phyloP scores from a whole-genome alignment of 2,888 invertebrate species.

The Rugalucina vietnamica region DNA sequence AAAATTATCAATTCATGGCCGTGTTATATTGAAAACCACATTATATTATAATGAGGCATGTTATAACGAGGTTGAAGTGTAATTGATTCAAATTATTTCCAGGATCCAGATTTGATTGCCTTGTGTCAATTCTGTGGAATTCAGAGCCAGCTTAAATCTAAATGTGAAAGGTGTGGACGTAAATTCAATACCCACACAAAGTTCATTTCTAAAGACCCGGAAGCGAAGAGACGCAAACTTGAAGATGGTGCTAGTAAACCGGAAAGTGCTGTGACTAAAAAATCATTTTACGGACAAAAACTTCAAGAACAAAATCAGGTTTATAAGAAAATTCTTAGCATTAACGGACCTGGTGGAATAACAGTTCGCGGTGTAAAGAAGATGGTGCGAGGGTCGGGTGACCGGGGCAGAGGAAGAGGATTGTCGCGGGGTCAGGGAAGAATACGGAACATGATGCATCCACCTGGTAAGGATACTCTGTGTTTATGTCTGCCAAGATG shows the following conservation, averaged over 20 bases:
- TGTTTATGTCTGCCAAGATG: too few relatives aligned
- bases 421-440: conserved; percentile 46
- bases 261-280: conserved; percentile 34
- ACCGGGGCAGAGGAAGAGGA: conserved; percentile 41
- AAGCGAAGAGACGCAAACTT: conserved; percentile 47
- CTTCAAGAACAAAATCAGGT: conserved; percentile 48
- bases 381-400: conserved; percentile 8
- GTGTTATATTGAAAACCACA: too few relatives aligned
- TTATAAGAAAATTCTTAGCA: conserved; percentile 35
- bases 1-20: too few relatives aligned
- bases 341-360: background rate
- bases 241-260: background rate
- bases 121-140: conserved; percentile 93
- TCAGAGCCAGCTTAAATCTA: conserved; percentile 91
- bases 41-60: too few relatives aligned
- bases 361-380: conserved; percentile 6
- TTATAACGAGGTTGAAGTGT: too few relatives aligned
- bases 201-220: conserved; percentile 40
- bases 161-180: conserved; percentile 88
- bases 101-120: conserved; percentile 62
- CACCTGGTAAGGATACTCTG: background rate
- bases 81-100: conserved; percentile 21
- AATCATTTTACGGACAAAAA: conserved; percentile 47
- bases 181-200: conserved; percentile 68
- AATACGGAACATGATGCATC: conserved; percentile 30